Percentiles rank a stretch among this genome's conserved stretches.
These are phyloP conservation scores for Strigamia transsilvanica DNA, from an alignment of 2,888 invertebrate genomes.

Conservation along the genomic window DNA sequence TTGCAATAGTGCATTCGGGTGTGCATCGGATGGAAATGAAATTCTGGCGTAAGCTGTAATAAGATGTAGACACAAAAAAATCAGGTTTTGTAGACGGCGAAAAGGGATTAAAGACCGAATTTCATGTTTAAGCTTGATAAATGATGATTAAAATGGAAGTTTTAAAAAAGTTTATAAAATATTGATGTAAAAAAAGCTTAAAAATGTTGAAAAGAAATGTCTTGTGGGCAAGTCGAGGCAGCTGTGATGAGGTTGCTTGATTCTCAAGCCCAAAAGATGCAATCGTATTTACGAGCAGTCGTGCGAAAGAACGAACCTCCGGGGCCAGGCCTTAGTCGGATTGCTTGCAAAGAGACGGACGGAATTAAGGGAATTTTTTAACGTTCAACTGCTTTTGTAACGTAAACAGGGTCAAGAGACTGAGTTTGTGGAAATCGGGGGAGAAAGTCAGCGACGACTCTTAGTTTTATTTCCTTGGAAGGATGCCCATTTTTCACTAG, in stretches of 20 bases:
- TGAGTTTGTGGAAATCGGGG: constrained; percentile 33
- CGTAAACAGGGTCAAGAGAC: constrained; percentile 43
- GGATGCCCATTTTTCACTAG: constrained; percentile 9
- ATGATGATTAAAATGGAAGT: neutral
- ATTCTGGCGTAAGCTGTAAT: no score
- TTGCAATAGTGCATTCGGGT: no score
- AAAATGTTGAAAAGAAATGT: neutral
- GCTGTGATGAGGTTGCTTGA: constrained; percentile 45
- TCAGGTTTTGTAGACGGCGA: no score
- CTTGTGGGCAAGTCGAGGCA: constrained; percentile 33
- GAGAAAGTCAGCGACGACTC: neutral
- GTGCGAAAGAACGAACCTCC: constrained; percentile 45
- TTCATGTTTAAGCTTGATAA: no score
- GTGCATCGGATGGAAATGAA: no score
- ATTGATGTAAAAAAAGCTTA: neutral
- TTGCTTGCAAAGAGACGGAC: constrained; percentile 24
- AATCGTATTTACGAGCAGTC: constrained; percentile 48
- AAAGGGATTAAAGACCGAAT: no score
- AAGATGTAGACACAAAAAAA: no score
- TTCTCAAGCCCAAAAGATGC: constrained; percentile 49
- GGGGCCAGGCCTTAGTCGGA: constrained; percentile 46
- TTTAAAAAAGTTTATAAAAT: neutral
- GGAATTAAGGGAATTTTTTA: constrained; percentile 45
- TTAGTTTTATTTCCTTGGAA: constrained; percentile 18
- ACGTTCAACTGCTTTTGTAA: constrained; percentile 45